phyloP scores from a whole-genome alignment of 2,797 vertebrate species.

The Chelon labrosus region DNA sequence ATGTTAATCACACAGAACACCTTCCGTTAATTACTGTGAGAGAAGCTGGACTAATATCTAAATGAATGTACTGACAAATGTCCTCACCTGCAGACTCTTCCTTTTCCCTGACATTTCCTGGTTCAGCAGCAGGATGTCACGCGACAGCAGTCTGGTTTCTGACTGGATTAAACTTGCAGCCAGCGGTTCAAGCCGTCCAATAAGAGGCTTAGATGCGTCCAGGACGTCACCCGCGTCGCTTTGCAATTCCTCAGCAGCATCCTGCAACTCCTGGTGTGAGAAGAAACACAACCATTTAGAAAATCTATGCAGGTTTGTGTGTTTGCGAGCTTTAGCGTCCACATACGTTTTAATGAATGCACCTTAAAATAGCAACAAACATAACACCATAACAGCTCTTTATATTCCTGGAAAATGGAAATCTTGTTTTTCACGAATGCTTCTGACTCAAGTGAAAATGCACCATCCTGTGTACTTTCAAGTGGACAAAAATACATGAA shows the following conservation, averaged over 20 bases:
- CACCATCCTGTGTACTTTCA: background rate
- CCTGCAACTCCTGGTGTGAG: constrained; percentile 67
- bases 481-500: background rate
- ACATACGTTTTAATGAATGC: background rate
- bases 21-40: background rate
- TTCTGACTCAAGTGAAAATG: constrained; percentile 13
- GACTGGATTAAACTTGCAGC: constrained; percentile 71
- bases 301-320: no score
- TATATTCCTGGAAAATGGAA: background rate
- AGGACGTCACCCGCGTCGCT: constrained; percentile 54
- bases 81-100: constrained; percentile 75
- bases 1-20: background rate
- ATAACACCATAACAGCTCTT: background rate
- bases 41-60: no score
- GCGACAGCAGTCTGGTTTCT: constrained; percentile 70
- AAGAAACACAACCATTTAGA: constrained; percentile 31
- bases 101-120: constrained; percentile 46
- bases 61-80: no score
- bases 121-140: constrained; percentile 69
- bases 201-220: constrained; percentile 72
- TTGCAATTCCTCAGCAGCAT: constrained; percentile 56
- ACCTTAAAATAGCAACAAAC: background rate
- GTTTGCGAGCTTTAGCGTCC: no score
- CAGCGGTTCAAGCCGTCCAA: constrained; percentile 50
- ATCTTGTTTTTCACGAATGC: background rate